These are phyloP conservation scores for Menidia beryllina DNA, from an alignment of 2,113 vertebrate species.

Conservation along the genomic window DNA sequence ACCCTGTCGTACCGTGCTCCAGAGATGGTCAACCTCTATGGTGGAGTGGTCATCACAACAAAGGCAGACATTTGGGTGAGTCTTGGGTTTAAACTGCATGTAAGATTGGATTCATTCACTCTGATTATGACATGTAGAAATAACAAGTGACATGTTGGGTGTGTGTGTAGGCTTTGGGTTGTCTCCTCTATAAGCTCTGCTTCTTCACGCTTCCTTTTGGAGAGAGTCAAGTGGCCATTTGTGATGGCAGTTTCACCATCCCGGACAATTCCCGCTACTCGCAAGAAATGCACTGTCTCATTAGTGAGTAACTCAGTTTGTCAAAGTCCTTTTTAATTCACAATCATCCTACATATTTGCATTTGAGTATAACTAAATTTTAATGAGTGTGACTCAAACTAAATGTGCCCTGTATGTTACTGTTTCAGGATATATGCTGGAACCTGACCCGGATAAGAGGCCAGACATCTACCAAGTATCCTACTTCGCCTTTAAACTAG, in stretches of 20 bases:
- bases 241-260: conserved; percentile 97
- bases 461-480: conserved; percentile 98
- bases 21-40: conserved; percentile 98
- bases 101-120: background rate
- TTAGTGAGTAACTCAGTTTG: conserved; percentile 86
- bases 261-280: conserved; percentile 97
- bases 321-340: conserved; percentile 2
- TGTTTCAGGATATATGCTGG: conserved; percentile 93
- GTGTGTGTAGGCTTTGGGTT: conserved; percentile 89
- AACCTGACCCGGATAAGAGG: conserved; percentile 94
- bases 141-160: background rate
- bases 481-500: conserved; percentile 93
- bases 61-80: conserved; percentile 98
- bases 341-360: background rate
- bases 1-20: conserved; percentile 97
- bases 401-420: background rate
- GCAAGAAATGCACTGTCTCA: conserved; percentile 97
- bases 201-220: conserved; percentile 98
- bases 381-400: conserved; percentile 2
- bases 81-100: conserved; percentile 1
- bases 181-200: conserved; percentile 96
- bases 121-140: background rate
- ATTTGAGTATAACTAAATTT: conserved; percentile 6
- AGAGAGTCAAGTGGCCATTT: conserved; percentile 98
- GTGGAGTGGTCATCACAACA: conserved; percentile 94